These are phyloP conservation scores for Dinomys branickii DNA, from an alignment of 2,113 vertebrate species.

Conservation along the genomic window DNA sequence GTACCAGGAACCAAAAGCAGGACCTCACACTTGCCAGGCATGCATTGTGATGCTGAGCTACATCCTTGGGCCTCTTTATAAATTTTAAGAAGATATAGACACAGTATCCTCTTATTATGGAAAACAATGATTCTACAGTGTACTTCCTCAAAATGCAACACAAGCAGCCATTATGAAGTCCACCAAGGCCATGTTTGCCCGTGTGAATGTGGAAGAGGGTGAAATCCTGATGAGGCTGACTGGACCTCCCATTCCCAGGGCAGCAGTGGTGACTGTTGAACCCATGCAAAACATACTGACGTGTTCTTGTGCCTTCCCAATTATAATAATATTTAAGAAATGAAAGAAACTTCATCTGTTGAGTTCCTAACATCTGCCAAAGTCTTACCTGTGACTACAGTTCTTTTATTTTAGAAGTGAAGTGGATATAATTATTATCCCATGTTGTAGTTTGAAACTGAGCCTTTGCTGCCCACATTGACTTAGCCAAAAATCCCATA, in stretches of 20 bases:
- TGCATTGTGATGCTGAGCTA: too few relatives aligned
- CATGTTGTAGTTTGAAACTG: not conserved
- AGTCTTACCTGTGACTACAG: not conserved
- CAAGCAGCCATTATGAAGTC: not conserved
- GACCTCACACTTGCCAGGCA: too few relatives aligned
- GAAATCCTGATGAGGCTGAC: not conserved
- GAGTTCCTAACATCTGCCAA: not conserved
- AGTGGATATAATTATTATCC: not conserved
- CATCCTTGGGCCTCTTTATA: too few relatives aligned
- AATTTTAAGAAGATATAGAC: not conserved
- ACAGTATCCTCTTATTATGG: not conserved
- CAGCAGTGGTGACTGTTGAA: not conserved
- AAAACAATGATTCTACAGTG: not conserved
- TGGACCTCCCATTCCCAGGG: not conserved
- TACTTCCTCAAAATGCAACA: not conserved
- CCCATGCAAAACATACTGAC: not conserved
- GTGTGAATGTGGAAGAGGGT: not conserved
- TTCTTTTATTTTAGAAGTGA: constrained; percentile 13
- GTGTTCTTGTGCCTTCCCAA: not conserved
- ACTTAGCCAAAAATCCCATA: not conserved
- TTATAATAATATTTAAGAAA: too few relatives aligned
- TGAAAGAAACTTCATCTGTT: not conserved
- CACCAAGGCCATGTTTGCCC: not conserved
- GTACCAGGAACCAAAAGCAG: too few relatives aligned
- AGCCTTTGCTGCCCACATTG: not conserved